phyloP scores from a whole-genome alignment of 1,140 invertebrate species.

The Drosophila santomea region DNA sequence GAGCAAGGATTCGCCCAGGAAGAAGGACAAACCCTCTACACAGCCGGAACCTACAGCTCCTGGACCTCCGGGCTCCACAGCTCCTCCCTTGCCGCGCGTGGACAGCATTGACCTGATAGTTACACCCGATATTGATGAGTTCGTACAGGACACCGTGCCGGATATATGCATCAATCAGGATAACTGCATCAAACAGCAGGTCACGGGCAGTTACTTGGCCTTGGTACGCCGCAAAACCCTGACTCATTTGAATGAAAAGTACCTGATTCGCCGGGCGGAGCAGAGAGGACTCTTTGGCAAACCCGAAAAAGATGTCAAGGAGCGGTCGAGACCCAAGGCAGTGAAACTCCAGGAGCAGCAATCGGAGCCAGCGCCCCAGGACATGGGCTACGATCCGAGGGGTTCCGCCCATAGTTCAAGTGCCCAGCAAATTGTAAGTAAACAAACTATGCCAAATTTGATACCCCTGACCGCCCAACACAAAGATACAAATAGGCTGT shows the following conservation, averaged over 20 bases:
- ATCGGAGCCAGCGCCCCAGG: slow-evolving; percentile 43
- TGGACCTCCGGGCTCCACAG: neutral
- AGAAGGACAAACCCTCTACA: slow-evolving; percentile 58
- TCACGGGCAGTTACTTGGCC: slow-evolving; percentile 89
- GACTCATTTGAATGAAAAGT: slow-evolving; percentile 90
- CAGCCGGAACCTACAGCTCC: slow-evolving; percentile 43
- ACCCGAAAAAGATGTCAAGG: slow-evolving; percentile 56
- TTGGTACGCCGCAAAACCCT: slow-evolving; percentile 90
- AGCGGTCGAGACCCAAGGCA: slow-evolving; percentile 53
- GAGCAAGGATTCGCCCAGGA: slow-evolving; percentile 67
- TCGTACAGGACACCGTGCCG: slow-evolving; percentile 87
- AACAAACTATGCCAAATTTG: slow-evolving; percentile 3
- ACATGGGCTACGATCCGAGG: slow-evolving; percentile 54
- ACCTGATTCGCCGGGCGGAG: slow-evolving; percentile 92
- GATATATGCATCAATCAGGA: slow-evolving; percentile 86
- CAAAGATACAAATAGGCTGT: slow-evolving; percentile 34
- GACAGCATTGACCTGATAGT: slow-evolving; percentile 71
- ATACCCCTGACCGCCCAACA: slow-evolving; percentile 3
- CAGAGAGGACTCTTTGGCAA: slow-evolving; percentile 90
- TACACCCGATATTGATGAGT: slow-evolving; percentile 90
- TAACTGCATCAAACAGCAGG: slow-evolving; percentile 84
- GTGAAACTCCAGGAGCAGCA: slow-evolving; percentile 57
- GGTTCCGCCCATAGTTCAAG: slow-evolving; percentile 37
- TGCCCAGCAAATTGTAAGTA: slow-evolving; percentile 62
- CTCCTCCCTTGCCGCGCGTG: slow-evolving; percentile 34